Evolutionary conservation across 2,797 vertebrate species (phyloP), one percentile per base, ranked within the genome.

Genomic region (Chrosomus eos): DNA sequence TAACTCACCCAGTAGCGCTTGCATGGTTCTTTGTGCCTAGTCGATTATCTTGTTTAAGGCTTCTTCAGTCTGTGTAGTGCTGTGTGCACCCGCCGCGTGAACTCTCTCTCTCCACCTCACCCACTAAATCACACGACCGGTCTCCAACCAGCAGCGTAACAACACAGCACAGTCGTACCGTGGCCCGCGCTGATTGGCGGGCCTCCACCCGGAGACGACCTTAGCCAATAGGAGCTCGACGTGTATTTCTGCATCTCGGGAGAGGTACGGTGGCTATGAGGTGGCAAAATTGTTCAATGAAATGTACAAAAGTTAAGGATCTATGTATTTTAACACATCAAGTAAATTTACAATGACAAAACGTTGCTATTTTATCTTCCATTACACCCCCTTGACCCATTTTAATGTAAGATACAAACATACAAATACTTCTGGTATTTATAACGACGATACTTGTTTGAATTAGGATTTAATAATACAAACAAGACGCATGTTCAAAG

Each of bases 101-200:
- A 75, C 48, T 51, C 51, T 38, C 38, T 38, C 38, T 55, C 45
- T 48, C 36, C 78, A 11, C 48, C 66, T 75, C 58, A n/a, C 10
- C 36, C n/a, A 66, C 36, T 5, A 62, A 16, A 75, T 51, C 81
- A 82, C 38, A 58, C 38, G 21, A 3, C 71, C 60, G 71, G 33
- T 76, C 78, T 53, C 78, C 78, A 82, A 48, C 19, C 71, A 74
- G 40, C 51, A 48, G 60, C 36, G 55, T 23, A 70, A 36, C 62
- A 86, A 40, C 85, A 81, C 80, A 81, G 85, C 84, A 26, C 83
- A 6, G 79, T 84, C 93, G 92, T 87, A 93, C 93, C 95, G 95
- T 96, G 95, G 93, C 95, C 93, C 93, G 9, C 89, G 88, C 90
- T 93, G 92, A 96, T 96, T 96, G 94, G 95, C 89, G 40, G 66